Conservation (phyloP, 2,888 invertebrate genomes). For the Euzetes globulus region DNA sequence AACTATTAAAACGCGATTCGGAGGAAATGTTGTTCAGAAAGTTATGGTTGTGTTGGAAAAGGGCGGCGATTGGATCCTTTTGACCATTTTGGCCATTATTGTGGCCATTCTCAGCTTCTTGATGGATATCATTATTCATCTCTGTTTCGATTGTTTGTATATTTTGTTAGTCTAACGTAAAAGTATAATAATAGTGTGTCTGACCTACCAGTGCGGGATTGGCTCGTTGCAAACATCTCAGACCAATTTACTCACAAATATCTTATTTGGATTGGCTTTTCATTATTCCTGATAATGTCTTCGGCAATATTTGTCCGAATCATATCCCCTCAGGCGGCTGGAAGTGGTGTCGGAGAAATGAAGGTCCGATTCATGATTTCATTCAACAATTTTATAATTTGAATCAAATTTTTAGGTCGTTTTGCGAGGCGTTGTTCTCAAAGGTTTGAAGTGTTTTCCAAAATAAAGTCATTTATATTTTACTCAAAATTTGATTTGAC, state of each 20-base stretch:
- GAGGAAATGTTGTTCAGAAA: neutral
- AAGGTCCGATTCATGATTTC: slow-evolving; percentile 55
- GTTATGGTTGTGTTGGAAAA: neutral
- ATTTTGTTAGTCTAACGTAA: neutral
- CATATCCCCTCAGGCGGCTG: slow-evolving; percentile 71
- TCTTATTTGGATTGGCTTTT: slow-evolving; percentile 28
- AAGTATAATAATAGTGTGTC: slow-evolving; percentile 10
- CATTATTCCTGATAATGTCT: neutral
- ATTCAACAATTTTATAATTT: neutral
- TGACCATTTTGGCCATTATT: slow-evolving; percentile 81
- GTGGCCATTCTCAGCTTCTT: slow-evolving; percentile 89
- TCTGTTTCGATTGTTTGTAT: slow-evolving; percentile 21
- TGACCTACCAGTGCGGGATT: slow-evolving; percentile 30
- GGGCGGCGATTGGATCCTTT: slow-evolving; percentile 86
- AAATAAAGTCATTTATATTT: neutral
- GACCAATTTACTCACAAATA: slow-evolving; percentile 17
- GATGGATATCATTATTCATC: slow-evolving; percentile 77
- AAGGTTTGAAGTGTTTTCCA: slow-evolving; percentile 58
- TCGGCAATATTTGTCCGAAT: slow-evolving; percentile 7
- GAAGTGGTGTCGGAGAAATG: slow-evolving; percentile 98
- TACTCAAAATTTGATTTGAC: slow-evolving; percentile 47
- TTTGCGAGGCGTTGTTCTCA: slow-evolving; percentile 74
- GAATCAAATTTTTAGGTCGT: slow-evolving; percentile 54
- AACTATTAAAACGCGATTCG: slow-evolving; percentile 46
- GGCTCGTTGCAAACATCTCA: neutral